These are phyloP conservation scores for Poeciliopsis turrubarensis DNA, from an alignment of 2,113 vertebrate genomes.

Conservation along the genomic window DNA sequence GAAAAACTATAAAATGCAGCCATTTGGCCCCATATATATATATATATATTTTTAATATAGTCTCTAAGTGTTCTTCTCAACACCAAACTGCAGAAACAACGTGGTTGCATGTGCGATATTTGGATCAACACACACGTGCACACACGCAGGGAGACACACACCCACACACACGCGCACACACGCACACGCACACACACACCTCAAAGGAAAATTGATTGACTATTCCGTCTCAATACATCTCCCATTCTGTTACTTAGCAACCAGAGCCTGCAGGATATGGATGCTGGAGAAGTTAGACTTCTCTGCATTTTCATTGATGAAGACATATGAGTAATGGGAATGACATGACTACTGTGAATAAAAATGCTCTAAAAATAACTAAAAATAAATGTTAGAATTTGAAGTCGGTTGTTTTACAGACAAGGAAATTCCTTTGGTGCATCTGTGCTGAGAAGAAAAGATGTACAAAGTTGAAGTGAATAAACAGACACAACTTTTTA, in stretches of 20 bases:
- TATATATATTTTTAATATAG: neutral
- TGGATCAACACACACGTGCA: slow-evolving; percentile 17
- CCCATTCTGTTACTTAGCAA: slow-evolving; percentile 85
- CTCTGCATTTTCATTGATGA: slow-evolving; percentile 68
- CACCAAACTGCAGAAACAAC: slow-evolving; percentile 41
- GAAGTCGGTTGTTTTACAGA: neutral
- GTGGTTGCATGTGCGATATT: slow-evolving; percentile 18
- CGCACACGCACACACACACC: slow-evolving; percentile 36
- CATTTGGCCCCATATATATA: no score
- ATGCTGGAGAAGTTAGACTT: slow-evolving; percentile 74
- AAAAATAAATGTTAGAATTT: slow-evolving; percentile 2
- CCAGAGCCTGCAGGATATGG: slow-evolving; percentile 73
- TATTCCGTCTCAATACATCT: slow-evolving; percentile 82
- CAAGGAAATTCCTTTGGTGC: neutral
- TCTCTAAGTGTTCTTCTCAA: slow-evolving; percentile 2
- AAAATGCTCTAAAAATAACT: slow-evolving; percentile 7
- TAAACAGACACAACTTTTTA: neutral
- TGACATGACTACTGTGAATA: slow-evolving; percentile 12
- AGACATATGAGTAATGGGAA: slow-evolving; percentile 64
- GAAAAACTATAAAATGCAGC: no score
- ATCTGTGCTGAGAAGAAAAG: neutral
- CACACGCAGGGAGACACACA: slow-evolving; percentile 17
- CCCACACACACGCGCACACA: slow-evolving; percentile 29
- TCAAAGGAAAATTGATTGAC: slow-evolving; percentile 80
- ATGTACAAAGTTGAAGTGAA: neutral